Conservation (phyloP, 2,113 vertebrate species). For the Sceloporus undulatus region DNA sequence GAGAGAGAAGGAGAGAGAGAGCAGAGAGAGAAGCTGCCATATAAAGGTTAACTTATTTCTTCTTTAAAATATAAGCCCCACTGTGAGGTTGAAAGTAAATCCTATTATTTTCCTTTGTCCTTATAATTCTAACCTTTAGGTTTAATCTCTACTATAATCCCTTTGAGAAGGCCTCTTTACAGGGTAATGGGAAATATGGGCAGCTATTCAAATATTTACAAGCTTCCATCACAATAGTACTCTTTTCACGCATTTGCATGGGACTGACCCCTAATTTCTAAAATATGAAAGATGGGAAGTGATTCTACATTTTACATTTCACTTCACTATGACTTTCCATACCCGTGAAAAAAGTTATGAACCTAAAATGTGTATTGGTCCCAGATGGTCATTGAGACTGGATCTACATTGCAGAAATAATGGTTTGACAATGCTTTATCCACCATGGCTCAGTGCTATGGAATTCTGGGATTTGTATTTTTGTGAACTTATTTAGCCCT, state of each 20-base stretch:
- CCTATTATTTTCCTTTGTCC: neutral
- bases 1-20: too few species aligned
- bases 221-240: neutral
- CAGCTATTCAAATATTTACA: neutral
- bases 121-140: neutral
- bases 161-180: neutral
- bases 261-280: slow-evolving; percentile 9
- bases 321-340: neutral
- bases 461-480: too few species aligned
- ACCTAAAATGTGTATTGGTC: neutral
- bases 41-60: neutral
- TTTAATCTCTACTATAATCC: neutral
- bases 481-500: too few species aligned
- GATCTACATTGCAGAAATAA: too few species aligned
- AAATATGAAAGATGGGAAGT: neutral
- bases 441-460: too few species aligned
- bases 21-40: neutral
- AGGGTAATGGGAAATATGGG: neutral
- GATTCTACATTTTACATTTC: neutral
- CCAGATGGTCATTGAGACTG: too few species aligned
- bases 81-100: neutral
- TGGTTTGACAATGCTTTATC: too few species aligned
- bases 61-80: neutral
- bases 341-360: too few species aligned
- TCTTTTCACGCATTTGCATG: neutral